Evolutionary conservation across 2,797 vertebrate species (phyloP), one percentile per base, ranked within the genome.

Genomic region (Malurus leucopterus): DNA sequence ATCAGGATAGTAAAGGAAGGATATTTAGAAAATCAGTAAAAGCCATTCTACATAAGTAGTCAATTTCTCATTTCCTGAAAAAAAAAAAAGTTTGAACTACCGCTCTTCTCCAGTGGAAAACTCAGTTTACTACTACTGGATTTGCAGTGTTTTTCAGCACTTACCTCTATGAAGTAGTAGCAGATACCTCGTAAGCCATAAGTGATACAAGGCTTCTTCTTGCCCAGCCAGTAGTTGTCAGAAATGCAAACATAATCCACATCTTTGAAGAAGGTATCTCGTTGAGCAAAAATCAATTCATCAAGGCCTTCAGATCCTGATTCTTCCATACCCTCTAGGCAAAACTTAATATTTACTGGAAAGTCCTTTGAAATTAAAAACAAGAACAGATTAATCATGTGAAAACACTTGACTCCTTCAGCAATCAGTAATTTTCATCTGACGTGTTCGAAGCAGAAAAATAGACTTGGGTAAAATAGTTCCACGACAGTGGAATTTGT

Each of bases 161-260:
- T 16, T 89, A 98, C 99, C 98, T 99, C 93, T 21, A 98, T 22
- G 90, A 98, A 99, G 94, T 99, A 99, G 94, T 99, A 99, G 95
- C 98, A 99, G 93, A 99, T 98, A 69, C 99, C 99, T 84, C 99
- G 97, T 88, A 99, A 98, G 6, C 99, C 99, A 0, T 99, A 99
- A 3, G 99, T 99, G 95, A 99, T 98, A 94, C 99, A 99, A 24
- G 99, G 99, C 88, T 99, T 99, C 81, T 90, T 98, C 95, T 99
- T 99, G 41, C 99, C 99, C 73, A 99, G 97, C 99, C 99, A 99
- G 95, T 99, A 99, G 94, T 99, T 99, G 96, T 99, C 99, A 11
- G 99, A 99, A 94, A 99, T 99, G 96, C 99, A 99, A 86, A 99
- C 47, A 1, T 98, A 99, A 96, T 99, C 99, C 57, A 99, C 99